Evolutionary conservation across 2,888 invertebrate genomes (phyloP).

Genomic region (Cantharis rufa): DNA sequence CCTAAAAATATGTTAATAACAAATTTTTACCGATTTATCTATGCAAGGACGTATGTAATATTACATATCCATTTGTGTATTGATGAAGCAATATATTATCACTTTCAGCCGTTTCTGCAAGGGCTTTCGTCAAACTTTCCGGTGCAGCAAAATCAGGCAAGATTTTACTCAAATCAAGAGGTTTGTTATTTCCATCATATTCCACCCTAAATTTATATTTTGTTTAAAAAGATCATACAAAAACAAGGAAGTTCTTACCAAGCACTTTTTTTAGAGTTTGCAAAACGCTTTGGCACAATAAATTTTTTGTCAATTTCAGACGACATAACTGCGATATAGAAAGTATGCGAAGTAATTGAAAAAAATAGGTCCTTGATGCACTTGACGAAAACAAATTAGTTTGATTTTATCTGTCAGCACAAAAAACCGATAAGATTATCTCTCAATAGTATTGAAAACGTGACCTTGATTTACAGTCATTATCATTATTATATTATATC

Average conservation of each 20-base stretch:
- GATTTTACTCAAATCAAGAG: background rate
- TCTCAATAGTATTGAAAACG: no score
- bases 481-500: no score
- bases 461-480: no score
- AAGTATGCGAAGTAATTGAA: background rate
- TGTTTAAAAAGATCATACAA: background rate
- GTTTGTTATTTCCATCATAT: background rate
- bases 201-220: background rate
- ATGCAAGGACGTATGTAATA: background rate
- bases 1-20: background rate
- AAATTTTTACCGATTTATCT: background rate
- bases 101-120: slow-evolving; percentile 45
- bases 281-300: background rate
- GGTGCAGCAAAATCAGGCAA: background rate
- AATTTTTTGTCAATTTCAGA: slow-evolving; percentile 25
- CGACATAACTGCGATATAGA: slow-evolving; percentile 13
- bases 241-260: background rate
- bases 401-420: no score
- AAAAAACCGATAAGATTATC: no score
- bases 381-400: background rate
- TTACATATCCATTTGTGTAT: background rate
- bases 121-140: background rate
- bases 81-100: background rate
- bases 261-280: background rate
- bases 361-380: background rate